Percentiles rank a stretch among this genome's conserved stretches.
These are phyloP conservation scores for Embidobia sp. DNA, from an alignment of 2,888 invertebrate species.

Conservation along the genomic window DNA sequence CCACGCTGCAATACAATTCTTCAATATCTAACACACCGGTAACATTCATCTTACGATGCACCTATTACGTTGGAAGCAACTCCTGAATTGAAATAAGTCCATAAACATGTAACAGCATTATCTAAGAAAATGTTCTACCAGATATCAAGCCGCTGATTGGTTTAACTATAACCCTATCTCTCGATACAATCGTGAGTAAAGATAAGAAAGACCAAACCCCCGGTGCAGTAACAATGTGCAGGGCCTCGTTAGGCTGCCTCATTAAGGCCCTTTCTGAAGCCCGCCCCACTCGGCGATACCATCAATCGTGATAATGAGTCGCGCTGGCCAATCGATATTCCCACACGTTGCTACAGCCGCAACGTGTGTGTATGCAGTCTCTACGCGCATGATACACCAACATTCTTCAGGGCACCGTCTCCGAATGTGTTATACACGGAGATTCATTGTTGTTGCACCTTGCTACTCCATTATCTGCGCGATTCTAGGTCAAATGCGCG, in stretches of 20 bases:
- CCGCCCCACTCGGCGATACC: slow-evolving; percentile 28
- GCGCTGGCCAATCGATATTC: slow-evolving; percentile 60
- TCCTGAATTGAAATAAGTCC: too few relatives aligned
- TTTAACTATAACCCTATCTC: too few relatives aligned
- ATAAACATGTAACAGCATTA: too few relatives aligned
- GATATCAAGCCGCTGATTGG: too few relatives aligned
- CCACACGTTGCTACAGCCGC: slow-evolving; percentile 28
- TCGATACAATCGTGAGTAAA: too few relatives aligned
- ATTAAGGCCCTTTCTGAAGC: slow-evolving; percentile 21
- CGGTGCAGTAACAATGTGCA: slow-evolving; percentile 10
- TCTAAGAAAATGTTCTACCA: too few relatives aligned
- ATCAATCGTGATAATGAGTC: slow-evolving; percentile 64
- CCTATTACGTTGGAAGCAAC: too few relatives aligned
- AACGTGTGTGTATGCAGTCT: slow-evolving; percentile 9
- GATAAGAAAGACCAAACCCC: too few relatives aligned
- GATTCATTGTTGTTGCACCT: slow-evolving; percentile 68
- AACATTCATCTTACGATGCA: too few relatives aligned
- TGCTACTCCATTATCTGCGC: slow-evolving; percentile 71
- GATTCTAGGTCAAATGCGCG: slow-evolving; percentile 71
- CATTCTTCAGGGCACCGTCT: slow-evolving; percentile 54
- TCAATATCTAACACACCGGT: too few relatives aligned
- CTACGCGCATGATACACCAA: slow-evolving; percentile 44
- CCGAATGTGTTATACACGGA: slow-evolving; percentile 57
- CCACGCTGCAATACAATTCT: too few relatives aligned
- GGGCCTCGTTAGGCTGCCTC: slow-evolving; percentile 43